Evolutionary conservation across 2,888 invertebrate genomes (phyloP), one percentile per base, ranked within the genome.

Genomic region (Drosophila quasianomalipes): DNA sequence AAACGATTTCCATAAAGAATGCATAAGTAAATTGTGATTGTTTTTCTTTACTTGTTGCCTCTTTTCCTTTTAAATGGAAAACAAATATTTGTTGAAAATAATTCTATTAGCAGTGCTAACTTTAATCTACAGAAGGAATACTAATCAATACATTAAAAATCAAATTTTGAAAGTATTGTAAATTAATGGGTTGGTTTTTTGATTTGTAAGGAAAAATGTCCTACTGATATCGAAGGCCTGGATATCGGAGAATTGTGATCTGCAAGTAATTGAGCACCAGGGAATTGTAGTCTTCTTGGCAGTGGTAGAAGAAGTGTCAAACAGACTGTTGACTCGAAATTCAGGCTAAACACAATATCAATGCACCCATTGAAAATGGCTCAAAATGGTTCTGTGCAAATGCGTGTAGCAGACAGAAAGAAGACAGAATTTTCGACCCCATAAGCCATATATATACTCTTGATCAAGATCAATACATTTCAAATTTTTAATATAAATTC

Each of bases 1-100:
- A n/a, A 10, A 4, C 10, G 0, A n/a, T 41, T 41, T n/a, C 10
- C 14, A 14, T 14, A 6, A 22, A 22, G 14, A 22, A 22, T 6
- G 4, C 4, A 3, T 6, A 44, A n/a, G 6, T 12, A 3, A n/a
- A n/a, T 35, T 1, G 0, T 7, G 12, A 22, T 0, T 3, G 3
- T 12, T n/a, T 14, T 14, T 22, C 44, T 7, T 44, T 0, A 22
- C 12, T 14, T 44, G 3, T 47, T 22, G 14, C 1, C 7, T 14
- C 4, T 47, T 47, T 47, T 22, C 2, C 1, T 4, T 22, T 41
- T 14, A 16, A 47, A 22, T 47, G 4, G 14, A 7, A 22, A 16
- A 4, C 1, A 14, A 22, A 2, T 16, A 26, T 26, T 22, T 22
- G 14, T 22, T 22, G 4, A 22, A 47, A 47, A 14, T 7, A 14